Conservation (phyloP, 2,113 vertebrate species). For the Scortum barcoo region DNA sequence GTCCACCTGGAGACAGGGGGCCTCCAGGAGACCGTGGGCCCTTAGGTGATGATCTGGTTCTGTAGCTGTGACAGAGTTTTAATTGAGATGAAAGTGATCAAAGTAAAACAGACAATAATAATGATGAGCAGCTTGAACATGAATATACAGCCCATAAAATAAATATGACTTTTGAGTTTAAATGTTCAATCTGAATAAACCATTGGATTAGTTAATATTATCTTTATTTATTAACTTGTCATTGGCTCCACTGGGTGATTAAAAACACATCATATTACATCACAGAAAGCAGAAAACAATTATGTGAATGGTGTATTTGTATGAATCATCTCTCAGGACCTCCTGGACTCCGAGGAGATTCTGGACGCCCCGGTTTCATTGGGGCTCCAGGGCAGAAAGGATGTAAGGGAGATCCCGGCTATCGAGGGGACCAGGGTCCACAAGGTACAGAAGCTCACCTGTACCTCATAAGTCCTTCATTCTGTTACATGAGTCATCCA, state of each 20-base stretch:
- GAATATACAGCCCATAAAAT: background rate
- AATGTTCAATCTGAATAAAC: background rate
- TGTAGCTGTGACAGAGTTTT: background rate
- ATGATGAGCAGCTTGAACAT: background rate
- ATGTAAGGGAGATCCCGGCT: constrained; percentile 70
- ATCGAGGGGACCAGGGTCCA: constrained; percentile 54
- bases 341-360: constrained; percentile 60
- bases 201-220: background rate
- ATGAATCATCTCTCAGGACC: constrained; percentile 51
- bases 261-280: too few relatives aligned
- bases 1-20: constrained; percentile 73
- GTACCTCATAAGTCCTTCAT: background rate
- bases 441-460: constrained; percentile 49
- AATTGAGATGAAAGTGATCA: too few relatives aligned
- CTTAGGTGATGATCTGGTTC: constrained; percentile 61
- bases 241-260: too few relatives aligned
- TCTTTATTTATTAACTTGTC: too few relatives aligned
- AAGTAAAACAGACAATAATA: too few relatives aligned
- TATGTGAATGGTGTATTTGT: background rate
- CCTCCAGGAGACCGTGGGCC: constrained; percentile 64
- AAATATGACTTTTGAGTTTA: too few relatives aligned
- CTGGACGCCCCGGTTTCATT: constrained; percentile 53
- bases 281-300: too few relatives aligned
- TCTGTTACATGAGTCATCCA: background rate
- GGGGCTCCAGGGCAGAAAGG: constrained; percentile 74